Evolutionary conservation across 1,140 invertebrate species (phyloP).

Genomic region (Ptiloglossa arizonensis): DNA sequence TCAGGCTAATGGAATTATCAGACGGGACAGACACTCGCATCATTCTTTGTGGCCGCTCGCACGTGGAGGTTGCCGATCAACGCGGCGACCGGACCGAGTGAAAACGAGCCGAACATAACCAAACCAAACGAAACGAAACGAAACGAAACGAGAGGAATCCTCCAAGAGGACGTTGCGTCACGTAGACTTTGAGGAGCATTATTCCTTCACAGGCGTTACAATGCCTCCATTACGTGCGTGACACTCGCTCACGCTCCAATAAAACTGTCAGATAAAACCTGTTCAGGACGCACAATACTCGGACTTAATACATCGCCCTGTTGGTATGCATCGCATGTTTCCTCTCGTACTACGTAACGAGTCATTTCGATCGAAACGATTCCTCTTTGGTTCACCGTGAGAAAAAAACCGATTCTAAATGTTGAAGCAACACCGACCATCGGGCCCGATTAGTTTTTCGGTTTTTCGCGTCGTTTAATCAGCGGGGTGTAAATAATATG

Average conservation of each 20-base stretch:
- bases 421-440: no score
- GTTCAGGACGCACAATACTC: slow-evolving; percentile 60
- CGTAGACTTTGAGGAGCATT: slow-evolving; percentile 57
- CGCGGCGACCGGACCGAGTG: slow-evolving; percentile 37
- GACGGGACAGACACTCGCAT: slow-evolving; percentile 51
- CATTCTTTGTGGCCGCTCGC: slow-evolving; percentile 41
- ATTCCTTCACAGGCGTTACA: slow-evolving; percentile 59
- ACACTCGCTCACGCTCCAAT: slow-evolving; percentile 69
- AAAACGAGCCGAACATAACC: slow-evolving; percentile 48
- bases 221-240: slow-evolving; percentile 70
- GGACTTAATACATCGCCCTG: slow-evolving; percentile 54
- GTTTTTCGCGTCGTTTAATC: no score
- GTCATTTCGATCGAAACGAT: slow-evolving; percentile 30
- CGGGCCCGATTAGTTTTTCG: no score
- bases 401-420: no score
- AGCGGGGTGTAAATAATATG: no score
- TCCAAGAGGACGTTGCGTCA: slow-evolving; percentile 58
- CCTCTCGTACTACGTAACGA: slow-evolving; percentile 39
- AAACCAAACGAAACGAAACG: slow-evolving; percentile 41
- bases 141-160: slow-evolving; percentile 41
- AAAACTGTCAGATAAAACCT: slow-evolving; percentile 65
- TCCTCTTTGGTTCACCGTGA: neutral
- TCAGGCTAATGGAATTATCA: slow-evolving; percentile 72
- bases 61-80: slow-evolving; percentile 35
- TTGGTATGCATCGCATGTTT: slow-evolving; percentile 60